Base-by-base conservation (phyloP, 2,888 invertebrate species). In the Aleiodes alternator region DNA sequence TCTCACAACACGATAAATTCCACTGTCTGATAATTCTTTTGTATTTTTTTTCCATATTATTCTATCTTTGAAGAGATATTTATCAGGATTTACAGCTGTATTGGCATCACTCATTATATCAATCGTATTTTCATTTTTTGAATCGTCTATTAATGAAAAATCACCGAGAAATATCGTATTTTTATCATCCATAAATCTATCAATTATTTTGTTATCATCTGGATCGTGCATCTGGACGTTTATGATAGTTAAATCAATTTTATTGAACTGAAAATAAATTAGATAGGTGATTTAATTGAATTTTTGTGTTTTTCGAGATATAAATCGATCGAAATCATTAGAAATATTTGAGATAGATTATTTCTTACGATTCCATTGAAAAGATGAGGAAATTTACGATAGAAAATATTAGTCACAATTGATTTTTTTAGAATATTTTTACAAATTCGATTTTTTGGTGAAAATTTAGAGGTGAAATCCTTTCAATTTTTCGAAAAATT, bases 1-100 rank as follows among this genome's bases (percentile, higher is more conserved):
- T 69, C 92, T 91, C 53, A 96, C 91, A n/a, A 93, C 92, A 6
- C 94, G 94, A 59, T 92, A 90, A 73, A 90, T 86, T 0, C 93
- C 93, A 77, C 93, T 93, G 81, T 80, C 70, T 34, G 80, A 79
- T 43, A 80, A 51, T 34, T 78, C 77, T 31, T 79, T 78, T 6
- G 82, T 78, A 12, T 79, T 80, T 55, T 71, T 77, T 3, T 82
- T 80, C 82, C 82, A 82, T 50, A 80, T 76, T n/a, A 82, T 82
- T 55, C 80, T 82, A 66, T 82, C 82, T 53, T 80, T 82, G 59
- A 77, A 81, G 50, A 80, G 69, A 16, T 72, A 76, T 57, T 78
- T 78, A 5, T 81, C 81, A 6, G 79, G 34, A 69, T 76, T 68
- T 4, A 80, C 77, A 9, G 82, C 78, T 3, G 82, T 82, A 66